Percentiles rank a stretch among this genome's conserved stretches.
Conservation (phyloP, 2,113 vertebrate species). For the Hippocampus zosterae region DNA sequence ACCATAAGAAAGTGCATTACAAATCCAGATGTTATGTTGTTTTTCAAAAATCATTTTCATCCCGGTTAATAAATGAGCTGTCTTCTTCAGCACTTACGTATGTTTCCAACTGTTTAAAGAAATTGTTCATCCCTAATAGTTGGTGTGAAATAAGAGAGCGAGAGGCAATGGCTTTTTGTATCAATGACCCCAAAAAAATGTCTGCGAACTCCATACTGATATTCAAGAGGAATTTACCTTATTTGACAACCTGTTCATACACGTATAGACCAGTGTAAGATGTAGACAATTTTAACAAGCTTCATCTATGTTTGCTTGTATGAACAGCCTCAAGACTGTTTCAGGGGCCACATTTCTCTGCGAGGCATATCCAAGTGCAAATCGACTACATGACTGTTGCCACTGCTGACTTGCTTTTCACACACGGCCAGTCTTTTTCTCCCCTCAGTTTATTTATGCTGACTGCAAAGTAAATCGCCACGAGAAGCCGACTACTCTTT, state of each 20-base stretch:
- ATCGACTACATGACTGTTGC: background rate
- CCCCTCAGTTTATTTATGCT: conserved; percentile 27
- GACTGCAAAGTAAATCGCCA: conserved; percentile 30
- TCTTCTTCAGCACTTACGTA: background rate
- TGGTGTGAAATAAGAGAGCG: background rate
- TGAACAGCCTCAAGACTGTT: background rate
- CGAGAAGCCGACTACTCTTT: background rate
- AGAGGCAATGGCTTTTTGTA: background rate
- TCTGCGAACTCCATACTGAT: background rate
- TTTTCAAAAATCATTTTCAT: background rate
- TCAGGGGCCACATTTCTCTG: background rate
- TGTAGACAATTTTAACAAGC: background rate
- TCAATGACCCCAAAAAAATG: background rate
- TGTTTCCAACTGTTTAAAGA: background rate
- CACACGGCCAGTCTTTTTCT: conserved; percentile 19
- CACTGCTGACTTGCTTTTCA: conserved; percentile 18
- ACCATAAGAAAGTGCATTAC: background rate
- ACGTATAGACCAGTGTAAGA: background rate
- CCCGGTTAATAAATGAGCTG: background rate
- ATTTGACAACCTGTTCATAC: background rate
- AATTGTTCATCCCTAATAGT: background rate
- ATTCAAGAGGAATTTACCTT: background rate
- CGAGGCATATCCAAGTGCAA: conserved; percentile 11
- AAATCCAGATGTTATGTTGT: background rate
- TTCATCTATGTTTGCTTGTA: background rate